Conservation (phyloP, 2,113 vertebrate species). For the Machaerirhynchus nigripectus region DNA sequence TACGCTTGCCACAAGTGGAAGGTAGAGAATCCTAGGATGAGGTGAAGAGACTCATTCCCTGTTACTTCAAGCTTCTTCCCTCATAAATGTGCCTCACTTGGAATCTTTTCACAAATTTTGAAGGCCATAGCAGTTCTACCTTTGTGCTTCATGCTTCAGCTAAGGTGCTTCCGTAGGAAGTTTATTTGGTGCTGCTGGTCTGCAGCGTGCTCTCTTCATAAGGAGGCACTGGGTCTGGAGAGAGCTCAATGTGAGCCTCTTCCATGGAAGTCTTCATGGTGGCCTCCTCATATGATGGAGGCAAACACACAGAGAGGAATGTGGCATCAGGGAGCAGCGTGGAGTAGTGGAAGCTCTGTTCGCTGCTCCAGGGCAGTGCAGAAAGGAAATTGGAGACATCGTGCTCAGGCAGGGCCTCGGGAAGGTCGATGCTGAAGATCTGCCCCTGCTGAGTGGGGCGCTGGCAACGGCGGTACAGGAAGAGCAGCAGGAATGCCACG, state of each 20-base stretch:
- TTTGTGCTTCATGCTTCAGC: not conserved
- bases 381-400: conserved; percentile 58
- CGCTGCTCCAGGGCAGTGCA: conserved; percentile 27
- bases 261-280: conserved; percentile 70
- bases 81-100: not conserved
- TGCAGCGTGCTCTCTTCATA: conserved; percentile 29
- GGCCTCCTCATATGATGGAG: conserved; percentile 85
- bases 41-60: not conserved
- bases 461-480: conserved; percentile 75
- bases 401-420: conserved; percentile 45
- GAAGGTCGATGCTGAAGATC: conserved; percentile 80
- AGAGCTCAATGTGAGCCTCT: conserved; percentile 66
- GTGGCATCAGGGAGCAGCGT: conserved; percentile 67
- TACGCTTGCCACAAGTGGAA: not conserved
- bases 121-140: not conserved
- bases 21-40: not conserved
- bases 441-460: conserved; percentile 63
- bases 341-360: conserved; percentile 67
- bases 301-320: conserved; percentile 73
- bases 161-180: not conserved
- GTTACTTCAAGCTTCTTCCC: not conserved
- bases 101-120: not conserved
- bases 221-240: conserved; percentile 36
- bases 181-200: not conserved
- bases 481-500: conserved; percentile 77